Base-by-base conservation (phyloP, 2,888 invertebrate genomes). In the Notodonta ziczac region DNA sequence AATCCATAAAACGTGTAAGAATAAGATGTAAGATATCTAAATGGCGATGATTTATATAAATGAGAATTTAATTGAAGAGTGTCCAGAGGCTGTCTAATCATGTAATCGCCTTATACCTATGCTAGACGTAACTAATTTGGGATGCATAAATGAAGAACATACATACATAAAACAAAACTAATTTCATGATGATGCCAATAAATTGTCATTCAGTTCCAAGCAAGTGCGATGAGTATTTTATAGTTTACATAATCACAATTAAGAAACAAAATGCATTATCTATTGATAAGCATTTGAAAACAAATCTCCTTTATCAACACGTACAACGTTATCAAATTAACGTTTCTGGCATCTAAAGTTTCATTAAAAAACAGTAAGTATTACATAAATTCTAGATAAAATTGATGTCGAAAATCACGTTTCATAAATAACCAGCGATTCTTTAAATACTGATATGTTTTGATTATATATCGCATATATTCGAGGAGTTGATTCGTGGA, bases 361-460 rank as follows among this genome's bases (percentile, higher is more conserved):
- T 42, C 42, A 39, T 48, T 65, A 57, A 55, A 69, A 59, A 52
- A 54, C 53, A 53, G 58, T 62, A 46, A 58, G 14, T 55, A 52
- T 70, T 75, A 67, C 68, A 62, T 69, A 68, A 72, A 67, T 69
- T 69, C 48, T 61, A 73, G 70, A 76, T 74, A 77, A 70, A 70
- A 66, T 58, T 54, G 32, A 57, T 48, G 59, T 56, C 58, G 58
- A 67, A 72, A 67, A 78, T 66, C 83, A 83, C 82, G 82, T 84
- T 75, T 66, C 62, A 61, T 57, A 61, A 73, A 67, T 63, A 56
- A 62, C 65, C 60, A 61, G 8, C 58, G 62, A 69, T 51, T 72
- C 72, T 74, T 83, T 84, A 82, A 73, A 81, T 76, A 81, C 72
- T 55, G 64, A 63, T 66, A 57, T 39, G 56, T 58, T 66, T 63